phyloP scores from a whole-genome alignment of 2,888 invertebrate genomes.

The Drosophila cognata region DNA sequence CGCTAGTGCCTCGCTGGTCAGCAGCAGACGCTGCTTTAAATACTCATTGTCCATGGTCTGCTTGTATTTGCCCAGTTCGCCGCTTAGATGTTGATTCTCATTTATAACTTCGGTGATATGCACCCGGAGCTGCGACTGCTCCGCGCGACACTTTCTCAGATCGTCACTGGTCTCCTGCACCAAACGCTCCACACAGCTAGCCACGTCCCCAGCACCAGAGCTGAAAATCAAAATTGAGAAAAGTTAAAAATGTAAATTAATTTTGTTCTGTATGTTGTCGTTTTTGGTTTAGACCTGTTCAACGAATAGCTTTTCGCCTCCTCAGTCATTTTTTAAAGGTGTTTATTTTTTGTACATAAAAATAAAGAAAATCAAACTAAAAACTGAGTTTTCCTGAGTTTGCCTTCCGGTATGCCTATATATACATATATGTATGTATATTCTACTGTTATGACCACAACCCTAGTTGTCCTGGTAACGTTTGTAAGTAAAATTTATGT shows the following conservation, averaged over 20 bases:
- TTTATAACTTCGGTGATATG: slow-evolving; percentile 81
- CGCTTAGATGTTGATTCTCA: slow-evolving; percentile 82
- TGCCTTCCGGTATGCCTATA: background rate
- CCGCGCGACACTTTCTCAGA: slow-evolving; percentile 71
- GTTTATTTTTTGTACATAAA: background rate
- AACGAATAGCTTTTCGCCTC: slow-evolving; percentile 40
- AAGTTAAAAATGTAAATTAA: background rate
- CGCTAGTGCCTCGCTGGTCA: slow-evolving; percentile 80
- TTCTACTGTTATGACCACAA: slow-evolving; percentile 34
- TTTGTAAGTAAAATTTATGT: background rate
- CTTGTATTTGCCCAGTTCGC: slow-evolving; percentile 65
- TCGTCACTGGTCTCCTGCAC: slow-evolving; percentile 76
- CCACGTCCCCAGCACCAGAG: slow-evolving; percentile 59
- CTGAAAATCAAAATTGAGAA: background rate
- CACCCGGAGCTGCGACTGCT: slow-evolving; percentile 78
- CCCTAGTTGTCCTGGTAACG: slow-evolving; percentile 63
- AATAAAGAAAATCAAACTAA: background rate
- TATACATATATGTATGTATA: background rate
- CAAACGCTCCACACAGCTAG: slow-evolving; percentile 72
- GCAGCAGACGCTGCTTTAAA: slow-evolving; percentile 61
- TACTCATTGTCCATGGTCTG: slow-evolving; percentile 46
- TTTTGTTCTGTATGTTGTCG: background rate
- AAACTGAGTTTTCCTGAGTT: background rate
- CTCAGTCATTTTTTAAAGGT: slow-evolving; percentile 51
- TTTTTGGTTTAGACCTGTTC: slow-evolving; percentile 33